Conservation (phyloP, 2,797 vertebrate species). For the Cirrhinus mrigala region DNA sequence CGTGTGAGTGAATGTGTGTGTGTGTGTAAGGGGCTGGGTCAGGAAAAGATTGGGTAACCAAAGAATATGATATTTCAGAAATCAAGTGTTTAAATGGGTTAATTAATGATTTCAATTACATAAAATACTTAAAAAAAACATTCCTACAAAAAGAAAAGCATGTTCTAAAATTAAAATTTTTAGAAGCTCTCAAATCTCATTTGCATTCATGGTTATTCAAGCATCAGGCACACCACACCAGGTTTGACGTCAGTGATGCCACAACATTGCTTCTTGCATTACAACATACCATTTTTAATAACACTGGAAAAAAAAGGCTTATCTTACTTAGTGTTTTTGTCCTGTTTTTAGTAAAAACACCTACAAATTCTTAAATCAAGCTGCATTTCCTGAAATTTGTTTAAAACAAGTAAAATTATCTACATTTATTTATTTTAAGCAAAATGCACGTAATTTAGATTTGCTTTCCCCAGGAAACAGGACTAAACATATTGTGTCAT, state of each 20-base stretch:
- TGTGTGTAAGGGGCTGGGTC: neutral
- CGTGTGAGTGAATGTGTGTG: conserved; percentile 9
- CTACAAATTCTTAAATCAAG: too few relatives aligned
- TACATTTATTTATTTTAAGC: too few relatives aligned
- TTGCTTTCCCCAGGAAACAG: too few relatives aligned
- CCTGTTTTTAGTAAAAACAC: too few relatives aligned
- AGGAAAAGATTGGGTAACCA: neutral
- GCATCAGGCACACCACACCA: neutral
- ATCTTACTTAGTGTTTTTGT: too few relatives aligned
- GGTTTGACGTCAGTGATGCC: neutral
- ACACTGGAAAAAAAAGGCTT: too few relatives aligned
- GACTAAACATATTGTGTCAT: too few relatives aligned
- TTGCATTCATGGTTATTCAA: neutral
- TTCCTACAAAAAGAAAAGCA: neutral
- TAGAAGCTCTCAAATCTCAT: neutral
- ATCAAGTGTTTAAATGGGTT: neutral
- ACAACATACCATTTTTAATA: neutral
- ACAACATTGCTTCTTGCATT: neutral
- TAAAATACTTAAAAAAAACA: neutral
- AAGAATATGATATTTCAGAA: neutral
- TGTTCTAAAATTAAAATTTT: neutral
- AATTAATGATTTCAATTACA: neutral
- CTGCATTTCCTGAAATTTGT: too few relatives aligned
- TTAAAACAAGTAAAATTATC: too few relatives aligned
- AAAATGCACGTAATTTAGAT: too few relatives aligned